Percentiles rank a stretch among this genome's conserved stretches.
These are phyloP conservation scores for Calyptomena viridis DNA, from an alignment of 2,113 vertebrate species.

Conservation along the genomic window DNA sequence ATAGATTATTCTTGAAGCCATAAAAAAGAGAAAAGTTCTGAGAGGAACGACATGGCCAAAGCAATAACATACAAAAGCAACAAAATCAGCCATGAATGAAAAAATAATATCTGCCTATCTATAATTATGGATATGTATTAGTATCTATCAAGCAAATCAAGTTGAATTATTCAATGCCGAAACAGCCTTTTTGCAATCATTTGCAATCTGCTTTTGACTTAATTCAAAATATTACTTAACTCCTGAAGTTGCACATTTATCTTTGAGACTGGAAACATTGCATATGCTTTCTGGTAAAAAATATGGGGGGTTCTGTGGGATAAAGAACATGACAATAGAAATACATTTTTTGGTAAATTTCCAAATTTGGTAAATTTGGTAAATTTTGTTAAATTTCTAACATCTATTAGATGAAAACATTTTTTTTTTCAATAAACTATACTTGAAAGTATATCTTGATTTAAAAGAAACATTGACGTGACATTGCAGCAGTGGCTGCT, in stretches of 20 bases:
- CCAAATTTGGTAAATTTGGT: too few relatives aligned
- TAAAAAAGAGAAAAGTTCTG: neutral
- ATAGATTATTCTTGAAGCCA: neutral
- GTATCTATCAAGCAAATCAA: neutral
- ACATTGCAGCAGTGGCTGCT: neutral
- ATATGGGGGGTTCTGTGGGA: neutral
- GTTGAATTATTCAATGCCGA: neutral
- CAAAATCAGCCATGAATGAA: neutral
- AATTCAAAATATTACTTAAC: neutral
- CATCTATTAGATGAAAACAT: neutral
- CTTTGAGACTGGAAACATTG: neutral
- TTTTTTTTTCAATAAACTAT: neutral
- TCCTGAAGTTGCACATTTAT: neutral
- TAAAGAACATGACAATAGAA: neutral
- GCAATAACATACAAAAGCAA: neutral
- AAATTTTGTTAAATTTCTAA: neutral
- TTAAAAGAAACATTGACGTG: neutral
- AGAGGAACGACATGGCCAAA: neutral
- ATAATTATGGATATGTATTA: neutral
- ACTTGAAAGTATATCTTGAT: neutral
- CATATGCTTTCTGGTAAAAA: neutral
- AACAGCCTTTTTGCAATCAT: neutral
- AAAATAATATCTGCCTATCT: neutral
- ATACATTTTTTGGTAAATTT: neutral
- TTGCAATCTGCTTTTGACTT: neutral